Base-by-base conservation (phyloP, 2,888 invertebrate species). In the Cantharis rustica region DNA sequence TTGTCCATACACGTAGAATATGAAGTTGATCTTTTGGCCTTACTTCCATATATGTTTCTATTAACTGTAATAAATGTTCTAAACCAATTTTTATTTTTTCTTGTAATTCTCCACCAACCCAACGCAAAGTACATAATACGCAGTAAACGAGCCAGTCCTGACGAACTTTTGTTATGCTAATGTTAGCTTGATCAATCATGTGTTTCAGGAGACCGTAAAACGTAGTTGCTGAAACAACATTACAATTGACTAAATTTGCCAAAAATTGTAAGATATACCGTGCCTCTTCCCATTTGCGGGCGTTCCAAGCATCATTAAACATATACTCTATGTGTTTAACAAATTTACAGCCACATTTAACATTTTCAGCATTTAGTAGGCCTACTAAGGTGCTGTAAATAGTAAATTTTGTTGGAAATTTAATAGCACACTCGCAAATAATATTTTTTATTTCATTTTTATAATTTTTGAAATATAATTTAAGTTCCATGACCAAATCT, bases 331-430 rank as follows among this genome's bases (percentile, higher is more conserved):
- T 95, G 84, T 96, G 95, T 85, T 98, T 98, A 0, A 98, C 97
- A 89, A 98, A 97, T 91, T 99, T 98, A 70, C 98, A 98, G 61
- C 99, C 99, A 88, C 98, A 99, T 88, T 97, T 97, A 86, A 97
- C 98, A 86, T 98, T 98, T 87, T 98, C 98, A 0, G 98, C 98
- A 89, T 99, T 99, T n/a, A 99, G 90, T 61, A 99, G 90, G n/a
- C 99, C 99, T 71, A 98, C 98, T 16, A 99, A 89, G 0, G 99
- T 99, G 0, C 98, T 96, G 85, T 99, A 99, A 69, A 99, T 97
- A 0, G 98, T 97, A 85, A 98, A 96, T 89, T 98, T 98, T 86
- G 99, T 98, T 0, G 99, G 99, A 94, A 97, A 95, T 82, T 95
- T 94, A 71, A 96, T 94, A 13, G 98, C 98, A 89, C 98, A 99